These are phyloP conservation scores for Chalcosyrphus nemorum DNA, from an alignment of 2,888 invertebrate genomes.

Conservation along the genomic window DNA sequence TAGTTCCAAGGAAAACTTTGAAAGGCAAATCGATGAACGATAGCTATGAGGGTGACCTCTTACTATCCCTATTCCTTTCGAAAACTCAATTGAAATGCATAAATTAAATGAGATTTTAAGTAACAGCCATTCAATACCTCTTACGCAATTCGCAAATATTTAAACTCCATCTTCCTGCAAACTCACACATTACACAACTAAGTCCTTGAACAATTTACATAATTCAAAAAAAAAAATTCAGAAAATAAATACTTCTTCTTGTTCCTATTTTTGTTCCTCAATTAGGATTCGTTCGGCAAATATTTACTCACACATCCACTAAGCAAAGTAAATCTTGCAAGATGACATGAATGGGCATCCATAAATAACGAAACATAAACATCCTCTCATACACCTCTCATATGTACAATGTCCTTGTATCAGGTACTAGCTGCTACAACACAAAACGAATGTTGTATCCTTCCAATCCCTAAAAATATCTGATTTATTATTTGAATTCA, in stretches of 20 bases:
- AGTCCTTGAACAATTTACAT: no score
- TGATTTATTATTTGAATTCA: conserved; percentile 64
- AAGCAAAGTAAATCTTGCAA: conserved; percentile 20
- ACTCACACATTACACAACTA: no score
- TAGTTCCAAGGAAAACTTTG: no score
- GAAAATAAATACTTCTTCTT: not conserved
- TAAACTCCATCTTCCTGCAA: no score
- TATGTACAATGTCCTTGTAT: conserved; percentile 32
- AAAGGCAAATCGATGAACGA: no score
- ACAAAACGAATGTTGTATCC: conserved; percentile 28
- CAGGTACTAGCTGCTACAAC: not conserved
- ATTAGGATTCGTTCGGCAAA: conserved; percentile 15
- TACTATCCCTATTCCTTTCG: no score
- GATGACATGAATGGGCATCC: conserved; percentile 42
- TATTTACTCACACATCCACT: conserved; percentile 32
- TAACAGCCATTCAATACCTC: no score
- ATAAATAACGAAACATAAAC: conserved; percentile 34
- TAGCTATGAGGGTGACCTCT: no score
- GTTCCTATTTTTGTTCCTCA: not conserved
- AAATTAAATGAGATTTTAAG: no score
- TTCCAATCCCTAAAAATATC: conserved; percentile 26
- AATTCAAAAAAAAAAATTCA: no score
- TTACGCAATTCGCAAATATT: no score
- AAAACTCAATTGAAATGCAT: no score
- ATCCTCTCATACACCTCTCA: not conserved